phyloP scores from a whole-genome alignment of 2,888 invertebrate species.

The Rhyacophila evoluta region DNA sequence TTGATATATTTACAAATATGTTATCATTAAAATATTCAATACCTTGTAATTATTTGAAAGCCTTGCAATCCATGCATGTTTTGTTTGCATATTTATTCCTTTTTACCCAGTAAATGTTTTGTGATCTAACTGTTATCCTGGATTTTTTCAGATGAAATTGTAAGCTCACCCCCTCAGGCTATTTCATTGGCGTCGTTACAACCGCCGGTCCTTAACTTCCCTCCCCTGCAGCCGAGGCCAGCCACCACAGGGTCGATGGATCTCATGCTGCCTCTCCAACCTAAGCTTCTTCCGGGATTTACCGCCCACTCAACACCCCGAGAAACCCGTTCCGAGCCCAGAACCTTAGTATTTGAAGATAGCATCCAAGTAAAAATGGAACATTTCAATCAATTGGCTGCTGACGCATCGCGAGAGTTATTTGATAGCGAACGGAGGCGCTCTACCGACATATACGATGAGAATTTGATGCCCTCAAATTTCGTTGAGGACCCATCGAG shows the following conservation, averaged over 20 bases:
- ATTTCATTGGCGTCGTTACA: slow-evolving; percentile 69
- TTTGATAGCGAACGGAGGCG: background rate
- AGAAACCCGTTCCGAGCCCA: slow-evolving; percentile 51
- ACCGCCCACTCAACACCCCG: slow-evolving; percentile 64
- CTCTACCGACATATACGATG: background rate
- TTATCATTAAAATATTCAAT: too few species aligned
- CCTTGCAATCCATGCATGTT: background rate
- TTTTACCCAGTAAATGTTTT: background rate
- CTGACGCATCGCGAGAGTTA: background rate
- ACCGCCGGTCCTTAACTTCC: slow-evolving; percentile 69
- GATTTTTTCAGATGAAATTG: slow-evolving; percentile 68
- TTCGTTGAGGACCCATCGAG: background rate
- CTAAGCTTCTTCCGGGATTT: slow-evolving; percentile 74
- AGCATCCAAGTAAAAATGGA: slow-evolving; percentile 45
- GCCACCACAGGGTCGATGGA: slow-evolving; percentile 78
- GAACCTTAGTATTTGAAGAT: slow-evolving; percentile 48
- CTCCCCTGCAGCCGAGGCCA: slow-evolving; percentile 77
- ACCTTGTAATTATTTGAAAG: too few species aligned
- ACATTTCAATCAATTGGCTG: slow-evolving; percentile 36
- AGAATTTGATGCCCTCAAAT: background rate
- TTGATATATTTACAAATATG: too few species aligned
- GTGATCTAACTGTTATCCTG: background rate
- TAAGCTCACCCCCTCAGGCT: slow-evolving; percentile 67
- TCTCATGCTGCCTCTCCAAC: slow-evolving; percentile 79
- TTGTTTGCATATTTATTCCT: background rate